Evolutionary conservation across 2,113 vertebrate species (phyloP), one percentile per base, ranked within the genome.

Genomic region (Cheirogaleus medius): DNA sequence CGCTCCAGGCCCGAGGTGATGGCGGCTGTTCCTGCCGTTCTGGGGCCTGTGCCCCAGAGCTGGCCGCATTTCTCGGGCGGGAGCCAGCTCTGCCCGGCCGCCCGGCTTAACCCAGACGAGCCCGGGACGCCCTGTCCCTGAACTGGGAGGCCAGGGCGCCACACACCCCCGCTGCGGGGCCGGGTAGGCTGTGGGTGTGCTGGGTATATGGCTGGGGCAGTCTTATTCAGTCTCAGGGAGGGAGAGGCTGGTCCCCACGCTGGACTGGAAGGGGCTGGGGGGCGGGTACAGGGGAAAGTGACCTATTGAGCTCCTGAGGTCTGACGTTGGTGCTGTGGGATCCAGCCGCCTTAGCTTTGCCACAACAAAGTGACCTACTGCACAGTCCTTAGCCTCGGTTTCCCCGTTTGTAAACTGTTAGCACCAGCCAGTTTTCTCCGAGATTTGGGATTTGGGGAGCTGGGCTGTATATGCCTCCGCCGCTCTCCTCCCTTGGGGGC

Each of bases 1-100:
- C n/a, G 69, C 96, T 80, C 92, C 95, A 96, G 97, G 97, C 98
- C 96, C 42, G 94, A 96, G 94, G 97, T 97, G 97, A 97, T 97
- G 97, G 98, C 96, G 91, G 97, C 96, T 80, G 95, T 66, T 76
- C 78, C 95, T 90, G 97, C 95, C 95, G 39, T 91, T 81, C 91
- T 94, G 96, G 93, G 95, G 96, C 96, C 96, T 87, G 92, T 94
- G 94, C 93, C 94, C 96, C 95, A 82, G 93, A 96, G 92, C 97
- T 97, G 96, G 97, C 97, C 54, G 58, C 64, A 34, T 39, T 97
- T 95, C 87, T 68, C 23, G 1, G 91, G 94, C 76, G 2, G 82
- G 58, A 95, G 95, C 96, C 94, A 95, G 87, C 73, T 39, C 94
- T 64, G 93, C 94, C 74, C 0, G 93, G 93, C 74, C 0, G 92